Evolutionary conservation across 2,888 invertebrate genomes (phyloP).

Genomic region (Apotomis turbidana): DNA sequence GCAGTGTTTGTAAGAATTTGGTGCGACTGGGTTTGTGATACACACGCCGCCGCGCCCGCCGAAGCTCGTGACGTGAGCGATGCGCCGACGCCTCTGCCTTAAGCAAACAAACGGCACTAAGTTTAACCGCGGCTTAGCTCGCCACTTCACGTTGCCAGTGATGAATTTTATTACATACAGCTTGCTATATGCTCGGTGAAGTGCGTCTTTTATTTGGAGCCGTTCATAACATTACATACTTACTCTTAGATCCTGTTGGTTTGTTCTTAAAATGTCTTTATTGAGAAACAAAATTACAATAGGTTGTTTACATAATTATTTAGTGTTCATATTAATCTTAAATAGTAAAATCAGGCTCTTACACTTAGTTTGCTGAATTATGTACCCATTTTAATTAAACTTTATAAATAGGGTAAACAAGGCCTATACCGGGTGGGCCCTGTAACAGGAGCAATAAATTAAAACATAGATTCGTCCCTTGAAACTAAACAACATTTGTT

Average conservation of each 20-base stretch:
- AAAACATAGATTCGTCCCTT: no score
- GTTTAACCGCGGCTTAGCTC: conserved; percentile 65
- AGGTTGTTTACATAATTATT: no score
- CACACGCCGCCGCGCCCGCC: conserved; percentile 17
- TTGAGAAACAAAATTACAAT: no score
- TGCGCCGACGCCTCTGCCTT: conserved; percentile 58
- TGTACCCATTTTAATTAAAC: no score
- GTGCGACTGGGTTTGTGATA: background rate
- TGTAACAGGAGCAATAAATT: no score
- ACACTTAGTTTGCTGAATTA: no score
- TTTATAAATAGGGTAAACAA: no score
- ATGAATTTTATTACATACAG: conserved; percentile 61
- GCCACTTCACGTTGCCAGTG: conserved; percentile 59
- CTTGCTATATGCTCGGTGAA: conserved; percentile 37
- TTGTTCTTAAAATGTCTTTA: background rate
- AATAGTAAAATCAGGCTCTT: no score
- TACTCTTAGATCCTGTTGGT: background rate
- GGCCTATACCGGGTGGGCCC: no score
- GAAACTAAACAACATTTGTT: no score
- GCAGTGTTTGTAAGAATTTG: background rate
- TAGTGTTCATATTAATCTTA: no score
- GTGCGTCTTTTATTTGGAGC: conserved; percentile 26
- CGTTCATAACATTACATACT: conserved; percentile 7
- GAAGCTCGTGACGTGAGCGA: background rate
- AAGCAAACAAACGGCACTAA: conserved; percentile 66